phyloP scores from a whole-genome alignment of 2,888 invertebrate species.

The Apamea monoglypha region DNA sequence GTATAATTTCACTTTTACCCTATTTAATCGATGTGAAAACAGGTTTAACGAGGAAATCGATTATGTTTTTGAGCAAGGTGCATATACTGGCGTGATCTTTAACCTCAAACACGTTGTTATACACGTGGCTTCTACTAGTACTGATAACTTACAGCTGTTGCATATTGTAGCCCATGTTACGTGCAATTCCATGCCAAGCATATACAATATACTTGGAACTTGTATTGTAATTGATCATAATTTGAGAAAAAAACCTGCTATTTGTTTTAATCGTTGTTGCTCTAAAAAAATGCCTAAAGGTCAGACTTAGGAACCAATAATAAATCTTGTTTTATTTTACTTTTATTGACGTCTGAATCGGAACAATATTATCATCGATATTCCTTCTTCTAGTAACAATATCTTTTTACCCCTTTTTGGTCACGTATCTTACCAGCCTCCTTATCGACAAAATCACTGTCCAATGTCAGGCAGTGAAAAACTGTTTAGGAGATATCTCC shows the following conservation, averaged over 20 bases:
- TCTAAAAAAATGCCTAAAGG: slow-evolving; percentile 21
- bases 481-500: background rate
- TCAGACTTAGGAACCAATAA: slow-evolving; percentile 22
- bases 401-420: background rate
- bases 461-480: background rate
- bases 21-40: slow-evolving; percentile 39
- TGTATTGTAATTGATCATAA: background rate
- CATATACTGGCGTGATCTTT: slow-evolving; percentile 38
- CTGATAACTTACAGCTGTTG: background rate
- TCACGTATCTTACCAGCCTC: background rate
- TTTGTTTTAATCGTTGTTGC: slow-evolving; percentile 12
- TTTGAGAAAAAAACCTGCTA: slow-evolving; percentile 1
- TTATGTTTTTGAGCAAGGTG: slow-evolving; percentile 34
- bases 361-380: slow-evolving; percentile 4
- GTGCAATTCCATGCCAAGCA: background rate
- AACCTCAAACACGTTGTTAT: slow-evolving; percentile 20
- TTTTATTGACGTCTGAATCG: slow-evolving; percentile 6
- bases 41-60: slow-evolving; percentile 46
- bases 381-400: slow-evolving; percentile 14
- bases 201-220: background rate
- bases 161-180: background rate
- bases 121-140: background rate
- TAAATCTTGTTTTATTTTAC: slow-evolving; percentile 23
- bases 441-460: background rate
- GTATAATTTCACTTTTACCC: slow-evolving; percentile 54